Base-by-base conservation (phyloP, 2,113 vertebrate species). In the Phyllostomus hastatus region DNA sequence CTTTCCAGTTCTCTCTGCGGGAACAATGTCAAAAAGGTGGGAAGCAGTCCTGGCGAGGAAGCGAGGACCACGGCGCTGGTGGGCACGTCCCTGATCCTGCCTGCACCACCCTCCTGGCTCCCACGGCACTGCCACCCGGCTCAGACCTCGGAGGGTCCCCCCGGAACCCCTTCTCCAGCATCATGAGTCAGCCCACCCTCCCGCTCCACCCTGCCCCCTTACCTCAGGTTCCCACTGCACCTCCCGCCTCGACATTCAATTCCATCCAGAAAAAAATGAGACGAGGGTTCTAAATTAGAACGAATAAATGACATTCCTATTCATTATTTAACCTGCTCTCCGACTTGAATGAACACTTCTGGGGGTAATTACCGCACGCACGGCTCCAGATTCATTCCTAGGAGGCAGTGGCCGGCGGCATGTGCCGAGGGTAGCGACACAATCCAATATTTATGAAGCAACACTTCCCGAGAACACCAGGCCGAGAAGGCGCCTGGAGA, bases 241-340 rank as follows among this genome's bases (percentile, higher is more conserved):
- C 69, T 8, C 22, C 67, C 1, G 3, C 59, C 91, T 46, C 66
- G 92, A 96, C 95, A 82, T 97, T 86, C 95, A 67, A 72, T 97
- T 96, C 95, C 97, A 90, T 38, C 96, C 85, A 90, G 94, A 81
- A 93, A 93, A 95, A 97, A 98, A 98, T 95, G 95, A 98, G 96
- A 86, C 92, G 33, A 69, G 72, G 90, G 80, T 93, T 96, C 97
- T 97, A 96, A 98, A 97, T 95, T 93, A 26, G 96, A 97, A 95
- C 8, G 48, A 97, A 83, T 59, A 98, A 96, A 95, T 97, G 93
- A 97, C 97, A 92, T 97, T 96, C 95, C 93, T 96, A 97, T 98
- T 97, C 96, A 98, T 98, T 98, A 98, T 98, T 98, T 98, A 98
- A 98, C 97, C 97, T 95, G 95, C 96, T 97, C 97, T 92, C 97